A percentile compares a stretch with the other conserved stretches of the same genome.
Evolutionary conservation across 2,797 vertebrate genomes (phyloP).

Genomic region (Monodelphis domestica): DNA sequence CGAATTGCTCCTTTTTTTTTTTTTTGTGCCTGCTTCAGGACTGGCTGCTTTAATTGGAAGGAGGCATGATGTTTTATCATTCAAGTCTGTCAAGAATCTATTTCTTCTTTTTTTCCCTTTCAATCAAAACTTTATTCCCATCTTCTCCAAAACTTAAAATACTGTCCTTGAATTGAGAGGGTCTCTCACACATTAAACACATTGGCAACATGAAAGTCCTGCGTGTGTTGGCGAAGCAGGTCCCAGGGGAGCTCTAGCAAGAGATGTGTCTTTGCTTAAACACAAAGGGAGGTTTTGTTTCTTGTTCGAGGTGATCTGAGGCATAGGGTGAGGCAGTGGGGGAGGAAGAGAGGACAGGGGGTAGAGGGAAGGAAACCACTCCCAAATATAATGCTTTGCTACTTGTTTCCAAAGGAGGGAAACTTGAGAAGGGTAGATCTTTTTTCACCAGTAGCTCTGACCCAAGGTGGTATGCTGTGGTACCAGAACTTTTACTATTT

Average conservation of each 20-base stretch:
- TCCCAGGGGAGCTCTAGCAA: constrained; percentile 56
- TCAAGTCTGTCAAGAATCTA: constrained; percentile 75
- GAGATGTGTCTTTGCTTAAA: constrained; percentile 60
- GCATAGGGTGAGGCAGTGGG: background rate
- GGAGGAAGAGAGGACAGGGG: constrained; percentile 16
- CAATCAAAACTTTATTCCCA: constrained; percentile 74
- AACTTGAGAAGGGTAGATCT: background rate
- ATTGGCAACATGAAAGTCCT: constrained; percentile 70
- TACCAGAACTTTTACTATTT: background rate
- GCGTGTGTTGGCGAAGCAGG: constrained; percentile 6
- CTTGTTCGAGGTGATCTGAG: constrained; percentile 73
- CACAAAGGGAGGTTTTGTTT: constrained; percentile 73
- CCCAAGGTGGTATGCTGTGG: background rate
- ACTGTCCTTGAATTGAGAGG: constrained; percentile 74
- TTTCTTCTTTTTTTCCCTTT: constrained; percentile 57
- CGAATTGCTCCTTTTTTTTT: constrained; percentile 45
- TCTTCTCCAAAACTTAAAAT: constrained; percentile 74
- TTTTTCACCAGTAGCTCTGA: background rate
- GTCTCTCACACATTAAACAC: constrained; percentile 64
- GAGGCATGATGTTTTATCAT: constrained; percentile 72
- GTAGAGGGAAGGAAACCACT: constrained; percentile 40
- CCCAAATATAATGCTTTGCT: background rate
- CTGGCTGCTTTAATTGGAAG: constrained; percentile 45
- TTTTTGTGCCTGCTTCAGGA: constrained; percentile 46
- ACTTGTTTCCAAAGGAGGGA: background rate